Conservation (phyloP, 2,888 invertebrate genomes). For the Andrena minutula region DNA sequence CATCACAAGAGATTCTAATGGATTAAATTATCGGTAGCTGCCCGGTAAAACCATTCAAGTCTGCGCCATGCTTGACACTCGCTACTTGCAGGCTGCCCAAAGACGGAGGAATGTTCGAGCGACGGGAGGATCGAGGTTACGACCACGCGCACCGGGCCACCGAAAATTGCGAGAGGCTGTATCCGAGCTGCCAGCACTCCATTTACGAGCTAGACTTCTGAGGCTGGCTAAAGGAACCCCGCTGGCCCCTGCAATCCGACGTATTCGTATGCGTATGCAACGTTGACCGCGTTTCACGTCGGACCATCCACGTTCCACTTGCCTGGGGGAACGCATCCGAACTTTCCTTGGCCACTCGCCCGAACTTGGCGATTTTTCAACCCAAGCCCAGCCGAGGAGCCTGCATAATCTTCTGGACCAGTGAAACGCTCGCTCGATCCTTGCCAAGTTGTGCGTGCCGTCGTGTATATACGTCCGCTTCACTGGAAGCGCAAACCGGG, state of each 20-base stretch:
- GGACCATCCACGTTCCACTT: constrained; percentile 49
- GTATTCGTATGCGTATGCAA: constrained; percentile 50
- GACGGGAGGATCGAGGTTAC: constrained; percentile 80
- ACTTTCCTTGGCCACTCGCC: constrained; percentile 73
- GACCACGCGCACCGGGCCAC: constrained; percentile 83
- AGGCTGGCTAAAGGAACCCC: constrained; percentile 15
- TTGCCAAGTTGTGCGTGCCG: constrained; percentile 41
- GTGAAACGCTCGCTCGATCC: constrained; percentile 29
- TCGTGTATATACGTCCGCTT: constrained; percentile 1
- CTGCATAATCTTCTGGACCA: constrained; percentile 31
- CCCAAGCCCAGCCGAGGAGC: constrained; percentile 9
- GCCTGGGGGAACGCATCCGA: constrained; percentile 41
- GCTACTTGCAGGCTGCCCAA: constrained; percentile 74
- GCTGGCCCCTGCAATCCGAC: constrained; percentile 22
- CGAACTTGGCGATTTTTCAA: constrained; percentile 59
- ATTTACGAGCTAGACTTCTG: constrained; percentile 79
- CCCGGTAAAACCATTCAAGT: constrained; percentile 14
- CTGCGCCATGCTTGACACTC: not conserved
- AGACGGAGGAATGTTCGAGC: constrained; percentile 79
- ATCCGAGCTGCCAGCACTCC: constrained; percentile 85
- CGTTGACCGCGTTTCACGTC: constrained; percentile 53
- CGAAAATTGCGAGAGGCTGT: constrained; percentile 85
- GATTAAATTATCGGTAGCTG: constrained; percentile 27
- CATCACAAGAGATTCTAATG: not conserved
- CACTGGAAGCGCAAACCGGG: not conserved